Base-by-base conservation (phyloP, 92 coral and sea anemone species). In the Meandrina meandrites region DNA sequence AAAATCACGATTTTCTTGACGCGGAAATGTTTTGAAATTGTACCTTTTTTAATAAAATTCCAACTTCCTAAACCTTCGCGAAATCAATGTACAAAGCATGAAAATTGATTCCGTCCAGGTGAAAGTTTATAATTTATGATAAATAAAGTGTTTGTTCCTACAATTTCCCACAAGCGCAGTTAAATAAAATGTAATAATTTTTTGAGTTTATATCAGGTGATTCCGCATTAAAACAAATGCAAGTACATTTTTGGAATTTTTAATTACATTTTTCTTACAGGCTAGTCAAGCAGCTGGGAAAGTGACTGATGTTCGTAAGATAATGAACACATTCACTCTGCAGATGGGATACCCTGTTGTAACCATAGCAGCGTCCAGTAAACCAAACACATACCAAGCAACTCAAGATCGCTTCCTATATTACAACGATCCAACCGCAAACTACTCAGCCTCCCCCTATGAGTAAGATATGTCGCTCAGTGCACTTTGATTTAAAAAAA, bases 271-370 rank as follows among this genome's bases (percentile, higher is more conserved):
- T n/a, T 70, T 66, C 32, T 27, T 24, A 19, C 31, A 85, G 88
- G 88, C 88, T 30, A 85, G 75, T 28, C 34, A 68, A 60, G 83
- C 58, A 5, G 85, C 89, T 47, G 89, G 89, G 51, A 79, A 71
- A 28, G 35, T 32, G 14, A 82, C 76, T 15, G 88, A 89, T 69
- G 92, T 96, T 16, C 87, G 91, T 35, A 28, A 90, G 18, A 79
- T 95, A 45, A 96, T 96, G 99, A 92, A 95, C 79, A 96, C 99
- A 18, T 96, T 98, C 94, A 95, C 95, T 3, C 89, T 90, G 11
- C 99, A 96, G 83, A 96, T 96, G 99, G 99, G 99, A n/a, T 96
- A 91, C 85, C 99, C 99, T 30, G 94, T 96, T 68, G 85, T 96
- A 36, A 91, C 88, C 22, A 83, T 96, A 22, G 84, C 71, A 54